Evolutionary conservation across 53 echinoderm and acorn worm genomes (phyloP), one percentile per base, ranked within the genome.

Genomic region (Luidia sarsii): DNA sequence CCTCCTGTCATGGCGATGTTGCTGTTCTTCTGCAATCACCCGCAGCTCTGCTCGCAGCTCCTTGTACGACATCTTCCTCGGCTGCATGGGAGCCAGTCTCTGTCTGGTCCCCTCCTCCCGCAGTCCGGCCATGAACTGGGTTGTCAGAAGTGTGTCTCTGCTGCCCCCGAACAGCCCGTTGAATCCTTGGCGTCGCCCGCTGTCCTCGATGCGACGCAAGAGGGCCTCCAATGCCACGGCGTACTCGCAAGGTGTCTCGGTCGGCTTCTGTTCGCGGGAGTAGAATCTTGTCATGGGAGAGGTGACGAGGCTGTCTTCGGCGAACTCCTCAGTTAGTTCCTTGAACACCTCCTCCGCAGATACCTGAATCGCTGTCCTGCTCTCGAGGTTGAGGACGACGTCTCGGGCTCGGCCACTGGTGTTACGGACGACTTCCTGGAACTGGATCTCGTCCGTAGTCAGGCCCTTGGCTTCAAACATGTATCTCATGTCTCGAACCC

Each of bases 401-500:
- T 80, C 65, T 11, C 80, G 64, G 1, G 80, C 80, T 15, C 64
- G 48, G 16, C 80, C 79, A 4, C 15, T 7, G 33, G 62, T 48
- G 30, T 81, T 21, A 15, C 81, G 28, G 1, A 81, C 67, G 11
- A 81, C 48, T 18, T 46, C 53, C n/a, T 81, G 31, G 0, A 81
- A 45, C 37, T 29, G 33, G 30, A 50, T n/a, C 13, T 25, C 19
- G 3, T 66, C 46, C n/a, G 81, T 3, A 24, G 52, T 33, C 38
- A 21, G 11, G 3, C 65, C 33, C 35, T 46, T 81, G 10, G 62
- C 25, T 39, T 67, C 57, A 34, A 68, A 25, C 9, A 69, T 14
- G 37, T 52, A 82, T 29, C 23, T 69, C 66, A 81, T 81, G 67
- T 81, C 81, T 7, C 67, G 34, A 14, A 68, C 25, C 81, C 67